Evolutionary conservation across 2,888 invertebrate species (phyloP).

Genomic region (Cartodere bifasciata): DNA sequence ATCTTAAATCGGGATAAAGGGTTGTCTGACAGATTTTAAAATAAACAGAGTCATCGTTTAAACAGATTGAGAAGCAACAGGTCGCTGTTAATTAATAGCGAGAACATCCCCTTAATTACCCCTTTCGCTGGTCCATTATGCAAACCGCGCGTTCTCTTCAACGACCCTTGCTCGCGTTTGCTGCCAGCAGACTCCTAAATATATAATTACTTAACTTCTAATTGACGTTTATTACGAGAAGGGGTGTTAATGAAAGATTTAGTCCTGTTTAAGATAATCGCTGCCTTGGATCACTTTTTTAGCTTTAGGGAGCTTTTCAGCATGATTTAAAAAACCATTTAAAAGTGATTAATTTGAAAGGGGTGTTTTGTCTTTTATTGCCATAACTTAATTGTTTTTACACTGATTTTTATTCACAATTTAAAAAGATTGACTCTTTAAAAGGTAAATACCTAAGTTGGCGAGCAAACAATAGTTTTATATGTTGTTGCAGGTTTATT

Average conservation of each 20-base stretch:
- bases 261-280: conserved; percentile 31
- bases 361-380: too few relatives aligned
- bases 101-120: conserved; percentile 37
- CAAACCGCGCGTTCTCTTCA: conserved; percentile 26
- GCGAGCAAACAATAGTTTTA: too few relatives aligned
- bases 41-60: too few relatives aligned
- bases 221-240: conserved; percentile 36
- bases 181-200: conserved; percentile 25
- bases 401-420: too few relatives aligned
- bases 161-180: conserved; percentile 18
- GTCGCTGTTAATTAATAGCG: conserved; percentile 35
- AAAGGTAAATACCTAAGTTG: too few relatives aligned
- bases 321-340: conserved; percentile 25
- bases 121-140: conserved; percentile 37
- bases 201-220: conserved; percentile 35
- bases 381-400: too few relatives aligned
- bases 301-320: conserved; percentile 28
- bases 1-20: not conserved
- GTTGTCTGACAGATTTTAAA: conserved; percentile 22
- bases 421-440: too few relatives aligned
- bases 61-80: conserved; percentile 29
- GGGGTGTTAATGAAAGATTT: conserved; percentile 34
- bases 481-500: too few relatives aligned
- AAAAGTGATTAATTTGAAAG: conserved; percentile 31
- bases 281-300: conserved; percentile 24